Base-by-base conservation (phyloP, 2,797 vertebrate genomes). In the Coranthus polyacanthus region DNA sequence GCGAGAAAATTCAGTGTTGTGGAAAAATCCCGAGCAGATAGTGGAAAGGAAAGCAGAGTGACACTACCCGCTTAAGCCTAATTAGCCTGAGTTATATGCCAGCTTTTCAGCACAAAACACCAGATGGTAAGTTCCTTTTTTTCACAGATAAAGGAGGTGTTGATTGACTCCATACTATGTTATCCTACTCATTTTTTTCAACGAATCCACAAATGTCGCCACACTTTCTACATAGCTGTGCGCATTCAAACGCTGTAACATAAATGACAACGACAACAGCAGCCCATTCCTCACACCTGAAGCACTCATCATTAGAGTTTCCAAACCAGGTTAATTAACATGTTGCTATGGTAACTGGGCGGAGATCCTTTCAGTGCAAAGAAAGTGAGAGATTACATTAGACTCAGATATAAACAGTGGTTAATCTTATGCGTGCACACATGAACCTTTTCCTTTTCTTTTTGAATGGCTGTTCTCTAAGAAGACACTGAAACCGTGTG, bases 111-210 rank as follows among this genome's bases (percentile, higher is more conserved):
- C 63, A 52, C 64, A 68, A 42, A 71, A 49, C 72, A 72, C 65
- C 86, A 89, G 81, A 86, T 87, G 84, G 81, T 77, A 36, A 36
- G n/a, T 46, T 50, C 43, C 1, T 72, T 47, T 55, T 71, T 36
- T 47, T 72, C 59, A 42, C 78, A 53, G 55, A 20, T 32, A 52
- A 56, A 38, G 20, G 61, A 81, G 61, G 82, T 78, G 78, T 75
- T 85, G 72, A 85, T 86, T 86, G 64, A 77, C 64, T 71, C 16
- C 20, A 34, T 61, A 26, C 53, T 43, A 56, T 16, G 4, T 21
- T 49, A 51, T 57, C 36, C 21, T 39, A 34, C 42, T 53, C 18
- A 18, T 62, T 56, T 46, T n/a, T 47, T 46, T 16, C 41, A 20
- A 50, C 64, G 13, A 21, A 34, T 36, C 32, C 10, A 18, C n/a